A percentile compares a stretch with the other conserved stretches of the same genome.
Conservation (phyloP, 2,888 invertebrate species). For the Chaetogeoica ovagalla region DNA sequence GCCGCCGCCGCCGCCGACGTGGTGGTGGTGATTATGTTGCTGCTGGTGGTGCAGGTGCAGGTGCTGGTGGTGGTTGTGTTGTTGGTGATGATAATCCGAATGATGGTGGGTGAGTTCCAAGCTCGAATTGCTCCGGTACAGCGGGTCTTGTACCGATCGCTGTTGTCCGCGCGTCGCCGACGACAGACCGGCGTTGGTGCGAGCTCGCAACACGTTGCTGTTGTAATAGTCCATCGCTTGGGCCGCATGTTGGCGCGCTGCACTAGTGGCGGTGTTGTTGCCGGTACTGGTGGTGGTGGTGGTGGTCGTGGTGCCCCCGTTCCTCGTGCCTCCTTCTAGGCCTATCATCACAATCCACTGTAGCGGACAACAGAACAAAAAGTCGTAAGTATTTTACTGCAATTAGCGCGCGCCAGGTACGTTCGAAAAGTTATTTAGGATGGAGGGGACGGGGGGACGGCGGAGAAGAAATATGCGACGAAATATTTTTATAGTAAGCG, state of each 20-base stretch:
- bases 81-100: constrained; percentile 60
- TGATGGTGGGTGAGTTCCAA: constrained; percentile 70
- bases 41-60: constrained; percentile 58
- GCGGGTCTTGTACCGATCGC: constrained; percentile 59
- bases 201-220: constrained; percentile 62
- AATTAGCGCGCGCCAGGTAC: too few relatives aligned
- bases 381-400: not conserved
- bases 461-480: too few relatives aligned
- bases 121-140: constrained; percentile 87
- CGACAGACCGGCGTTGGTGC: constrained; percentile 57
- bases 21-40: constrained; percentile 61
- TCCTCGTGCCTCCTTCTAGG: constrained; percentile 49
- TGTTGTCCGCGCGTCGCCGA: constrained; percentile 55
- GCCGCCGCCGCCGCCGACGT: constrained; percentile 36
- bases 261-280: constrained; percentile 53
- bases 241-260: constrained; percentile 60
- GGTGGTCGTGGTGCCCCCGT: constrained; percentile 11
- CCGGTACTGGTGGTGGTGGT: too few relatives aligned
- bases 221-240: constrained; percentile 65
- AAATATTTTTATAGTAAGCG: too few relatives aligned
- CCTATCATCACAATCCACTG: constrained; percentile 54
- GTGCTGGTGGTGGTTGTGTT: constrained; percentile 56
- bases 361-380: constrained; percentile 13
- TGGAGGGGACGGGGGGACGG: too few relatives aligned
- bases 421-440: too few relatives aligned